phyloP scores from a whole-genome alignment of 2,797 vertebrate species.

The Rachycentron canadum region DNA sequence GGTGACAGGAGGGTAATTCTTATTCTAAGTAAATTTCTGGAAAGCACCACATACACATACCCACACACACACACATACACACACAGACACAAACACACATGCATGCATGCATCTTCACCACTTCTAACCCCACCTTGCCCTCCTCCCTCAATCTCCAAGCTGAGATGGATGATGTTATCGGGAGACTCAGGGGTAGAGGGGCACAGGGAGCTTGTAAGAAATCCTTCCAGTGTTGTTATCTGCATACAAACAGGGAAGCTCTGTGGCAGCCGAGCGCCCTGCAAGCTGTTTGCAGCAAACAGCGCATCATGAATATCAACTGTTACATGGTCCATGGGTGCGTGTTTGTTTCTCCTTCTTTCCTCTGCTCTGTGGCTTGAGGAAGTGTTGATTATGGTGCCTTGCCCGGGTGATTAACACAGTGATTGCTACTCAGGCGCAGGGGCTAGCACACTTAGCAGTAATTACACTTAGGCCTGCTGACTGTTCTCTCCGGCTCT shows the following conservation, averaged over 20 bases:
- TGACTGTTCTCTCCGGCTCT: slow-evolving; percentile 47
- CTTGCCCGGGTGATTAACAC: slow-evolving; percentile 68
- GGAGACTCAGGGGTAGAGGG: slow-evolving; percentile 48
- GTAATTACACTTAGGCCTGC: slow-evolving; percentile 71
- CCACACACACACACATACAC: background rate
- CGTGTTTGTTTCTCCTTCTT: slow-evolving; percentile 48
- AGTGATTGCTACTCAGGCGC: slow-evolving; percentile 58
- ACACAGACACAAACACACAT: background rate
- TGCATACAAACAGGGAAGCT: slow-evolving; percentile 53
- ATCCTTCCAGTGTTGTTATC: slow-evolving; percentile 64
- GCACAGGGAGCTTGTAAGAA: slow-evolving; percentile 61
- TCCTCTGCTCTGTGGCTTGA: slow-evolving; percentile 39
- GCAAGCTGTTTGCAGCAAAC: slow-evolving; percentile 57
- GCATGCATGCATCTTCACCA: background rate
- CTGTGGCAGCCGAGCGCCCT: slow-evolving; percentile 19
- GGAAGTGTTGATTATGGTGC: slow-evolving; percentile 68
- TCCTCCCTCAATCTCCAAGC: slow-evolving; percentile 47
- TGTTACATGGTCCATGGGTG: slow-evolving; percentile 12
- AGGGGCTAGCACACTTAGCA: slow-evolving; percentile 59
- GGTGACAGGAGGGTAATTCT: slow-evolving; percentile 55
- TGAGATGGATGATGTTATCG: slow-evolving; percentile 75
- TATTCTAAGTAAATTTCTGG: slow-evolving; percentile 56
- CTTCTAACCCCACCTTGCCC: slow-evolving; percentile 14
- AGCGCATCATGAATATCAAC: slow-evolving; percentile 70
- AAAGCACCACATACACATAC: slow-evolving; percentile 38